Evolutionary conservation across 35 echinoderm and acorn worm species (phyloP).

Genomic region (Stichopus chloronotus): DNA sequence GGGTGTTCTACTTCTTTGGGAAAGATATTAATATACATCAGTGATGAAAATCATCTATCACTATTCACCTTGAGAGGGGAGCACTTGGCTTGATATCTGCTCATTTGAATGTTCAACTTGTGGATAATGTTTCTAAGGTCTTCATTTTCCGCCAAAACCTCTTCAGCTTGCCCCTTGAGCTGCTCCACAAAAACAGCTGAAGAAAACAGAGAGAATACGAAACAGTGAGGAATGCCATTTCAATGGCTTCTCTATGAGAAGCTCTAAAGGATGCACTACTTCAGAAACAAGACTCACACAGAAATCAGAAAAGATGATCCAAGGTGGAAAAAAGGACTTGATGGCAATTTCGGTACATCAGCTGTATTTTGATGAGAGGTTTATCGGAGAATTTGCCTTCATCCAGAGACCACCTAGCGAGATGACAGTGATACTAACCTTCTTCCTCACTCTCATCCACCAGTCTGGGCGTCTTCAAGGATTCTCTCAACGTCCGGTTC

Average conservation of each 20-base stretch:
- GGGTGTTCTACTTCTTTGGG: no score
- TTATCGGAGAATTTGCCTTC: no score
- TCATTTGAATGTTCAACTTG: slow-evolving; percentile 95
- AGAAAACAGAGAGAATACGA: slow-evolving; percentile 8
- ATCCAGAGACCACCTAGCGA: no score
- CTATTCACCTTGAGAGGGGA: slow-evolving; percentile 51
- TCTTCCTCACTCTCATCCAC: slow-evolving; percentile 7
- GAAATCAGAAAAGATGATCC: no score
- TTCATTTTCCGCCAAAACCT: slow-evolving; percentile 84
- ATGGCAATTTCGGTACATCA: no score
- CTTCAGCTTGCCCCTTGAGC: slow-evolving; percentile 80
- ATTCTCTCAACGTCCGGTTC: slow-evolving; percentile 68
- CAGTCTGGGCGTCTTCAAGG: slow-evolving; percentile 49
- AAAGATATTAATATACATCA: no score
- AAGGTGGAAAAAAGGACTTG: no score
- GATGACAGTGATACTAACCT: not conserved
- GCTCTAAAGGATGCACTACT: not conserved
- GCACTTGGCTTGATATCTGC: slow-evolving; percentile 98
- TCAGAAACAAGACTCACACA: no score
- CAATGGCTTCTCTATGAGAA: not conserved
- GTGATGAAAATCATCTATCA: not conserved
- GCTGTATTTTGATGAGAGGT: no score
- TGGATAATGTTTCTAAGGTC: slow-evolving; percentile 84
- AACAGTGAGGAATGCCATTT: not conserved
- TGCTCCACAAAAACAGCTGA: slow-evolving; percentile 55